Percentiles rank a stretch among this genome's conserved stretches.
Evolutionary conservation across 35 echinoderm and acorn worm species (phyloP).

Genomic region (Anneissia japonica): DNA sequence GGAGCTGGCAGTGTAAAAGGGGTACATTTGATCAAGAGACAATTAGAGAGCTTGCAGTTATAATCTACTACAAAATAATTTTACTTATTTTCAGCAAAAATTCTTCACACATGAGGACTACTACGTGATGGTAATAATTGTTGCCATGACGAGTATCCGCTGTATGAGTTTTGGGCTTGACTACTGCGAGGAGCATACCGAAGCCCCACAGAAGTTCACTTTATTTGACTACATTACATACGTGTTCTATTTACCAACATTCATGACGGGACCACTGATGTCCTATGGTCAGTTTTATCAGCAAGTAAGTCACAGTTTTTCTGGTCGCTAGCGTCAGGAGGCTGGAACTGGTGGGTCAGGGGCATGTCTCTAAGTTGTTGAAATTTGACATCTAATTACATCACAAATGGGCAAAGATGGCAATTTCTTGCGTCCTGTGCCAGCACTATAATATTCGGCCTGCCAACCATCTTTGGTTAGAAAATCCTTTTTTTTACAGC

Average conservation of each 20-base stretch:
- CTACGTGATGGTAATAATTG: conserved; percentile 35
- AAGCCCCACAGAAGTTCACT: background rate
- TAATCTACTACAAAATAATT: too few relatives aligned
- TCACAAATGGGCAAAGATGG: background rate
- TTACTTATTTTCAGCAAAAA: background rate
- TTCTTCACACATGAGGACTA: conserved; percentile 12
- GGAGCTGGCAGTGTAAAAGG: too few relatives aligned
- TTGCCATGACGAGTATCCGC: conserved; percentile 38
- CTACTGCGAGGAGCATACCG: conserved; percentile 23
- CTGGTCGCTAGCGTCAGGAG: too few relatives aligned
- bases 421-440: background rate
- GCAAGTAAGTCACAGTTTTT: conserved; percentile 63
- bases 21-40: too few relatives aligned
- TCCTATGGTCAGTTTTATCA: conserved; percentile 54
- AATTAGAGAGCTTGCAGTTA: too few relatives aligned
- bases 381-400: background rate
- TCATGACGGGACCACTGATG: conserved; percentile 47
- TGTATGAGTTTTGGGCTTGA: conserved; percentile 53
- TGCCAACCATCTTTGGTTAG: background rate
- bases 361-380: background rate
- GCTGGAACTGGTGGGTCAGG: too few relatives aligned
- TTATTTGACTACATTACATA: conserved; percentile 35
- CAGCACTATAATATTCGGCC: background rate
- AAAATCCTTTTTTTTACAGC: background rate
- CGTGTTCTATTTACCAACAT: conserved; percentile 52